Conservation (phyloP, 2,113 vertebrate genomes). For the Gadus macrocephalus region DNA sequence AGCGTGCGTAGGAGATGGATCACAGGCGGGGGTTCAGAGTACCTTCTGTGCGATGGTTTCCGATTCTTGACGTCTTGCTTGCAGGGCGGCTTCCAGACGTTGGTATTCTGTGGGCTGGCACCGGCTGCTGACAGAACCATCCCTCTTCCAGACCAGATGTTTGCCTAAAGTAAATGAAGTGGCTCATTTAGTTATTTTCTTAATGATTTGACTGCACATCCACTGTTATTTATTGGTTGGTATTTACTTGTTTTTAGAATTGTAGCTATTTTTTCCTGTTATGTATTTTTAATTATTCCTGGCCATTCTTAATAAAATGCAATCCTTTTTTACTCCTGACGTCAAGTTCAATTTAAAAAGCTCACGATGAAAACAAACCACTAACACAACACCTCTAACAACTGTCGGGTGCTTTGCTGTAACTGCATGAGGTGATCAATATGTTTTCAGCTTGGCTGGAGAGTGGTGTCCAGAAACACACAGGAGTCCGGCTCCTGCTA, state of each 20-base stretch:
- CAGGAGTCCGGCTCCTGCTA: not conserved
- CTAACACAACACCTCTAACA: too few relatives aligned
- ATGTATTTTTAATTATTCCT: conserved; percentile 43
- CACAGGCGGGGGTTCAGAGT: conserved; percentile 27
- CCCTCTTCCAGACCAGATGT: conserved; percentile 62
- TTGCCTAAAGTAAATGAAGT: conserved; percentile 71
- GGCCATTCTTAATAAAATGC: too few relatives aligned
- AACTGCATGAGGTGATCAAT: too few relatives aligned
- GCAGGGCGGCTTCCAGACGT: conserved; percentile 72
- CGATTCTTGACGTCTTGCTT: conserved; percentile 74
- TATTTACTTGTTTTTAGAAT: too few relatives aligned
- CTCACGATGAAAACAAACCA: conserved; percentile 11
- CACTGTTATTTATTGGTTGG: too few relatives aligned
- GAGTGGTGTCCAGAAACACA: too few relatives aligned
- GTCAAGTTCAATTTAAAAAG: too few relatives aligned
- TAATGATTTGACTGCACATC: too few relatives aligned
- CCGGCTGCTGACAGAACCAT: conserved; percentile 70
- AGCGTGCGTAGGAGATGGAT: conserved; percentile 15
- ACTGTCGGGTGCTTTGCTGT: too few relatives aligned
- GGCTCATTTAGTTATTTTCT: conserved; percentile 28
- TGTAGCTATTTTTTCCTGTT: too few relatives aligned
- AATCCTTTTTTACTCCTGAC: too few relatives aligned
- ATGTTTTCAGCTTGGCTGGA: too few relatives aligned
- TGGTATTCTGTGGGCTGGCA: conserved; percentile 82
- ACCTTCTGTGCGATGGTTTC: conserved; percentile 82